Conservation (phyloP, 2,113 vertebrate species). For the Arvicanthis niloticus region DNA sequence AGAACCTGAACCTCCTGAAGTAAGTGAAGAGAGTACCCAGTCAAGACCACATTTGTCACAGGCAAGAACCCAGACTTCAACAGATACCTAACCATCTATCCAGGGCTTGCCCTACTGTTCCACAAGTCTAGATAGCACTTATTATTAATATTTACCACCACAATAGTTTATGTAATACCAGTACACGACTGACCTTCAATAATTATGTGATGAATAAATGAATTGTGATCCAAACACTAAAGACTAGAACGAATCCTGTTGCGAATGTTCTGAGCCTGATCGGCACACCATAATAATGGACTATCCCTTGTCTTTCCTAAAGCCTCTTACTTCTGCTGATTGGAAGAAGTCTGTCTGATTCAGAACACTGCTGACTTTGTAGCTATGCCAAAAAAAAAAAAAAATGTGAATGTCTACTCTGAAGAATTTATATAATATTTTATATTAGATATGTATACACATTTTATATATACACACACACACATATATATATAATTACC, state of each 20-base stretch:
- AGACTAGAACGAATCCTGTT: neutral
- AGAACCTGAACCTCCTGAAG: neutral
- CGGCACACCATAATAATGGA: neutral
- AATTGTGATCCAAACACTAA: constrained; percentile 23
- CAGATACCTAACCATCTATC: neutral
- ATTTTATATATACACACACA: neutral
- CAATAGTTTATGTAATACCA: neutral
- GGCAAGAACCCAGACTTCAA: constrained; percentile 3
- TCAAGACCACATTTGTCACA: neutral
- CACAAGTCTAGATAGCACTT: neutral
- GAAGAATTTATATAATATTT: neutral
- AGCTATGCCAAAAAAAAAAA: constrained; percentile 57
- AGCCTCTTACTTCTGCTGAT: neutral
- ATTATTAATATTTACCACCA: neutral
- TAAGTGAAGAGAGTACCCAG: neutral
- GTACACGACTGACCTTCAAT: neutral
- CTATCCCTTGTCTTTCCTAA: neutral
- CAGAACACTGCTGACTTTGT: neutral
- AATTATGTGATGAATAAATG: neutral
- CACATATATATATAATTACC: neutral
- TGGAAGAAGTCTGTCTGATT: neutral
- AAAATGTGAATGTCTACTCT: neutral
- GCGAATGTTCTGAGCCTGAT: neutral
- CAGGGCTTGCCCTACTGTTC: neutral
- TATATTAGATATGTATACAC: neutral